Evolutionary conservation across 2,113 vertebrate genomes (phyloP).

Genomic region (Mus musculus): GRCm39 chr10:13167501-13168000

Average conservation of each 20-base stretch:
- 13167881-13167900: slow-evolving; percentile 28
- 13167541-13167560: slow-evolving; percentile 98
- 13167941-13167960: slow-evolving; percentile 26
- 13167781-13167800: background rate
- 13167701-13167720: slow-evolving; percentile 90
- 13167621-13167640: slow-evolving; percentile 96
- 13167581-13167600: slow-evolving; percentile 99
- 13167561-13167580: slow-evolving; percentile 98
- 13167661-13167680: slow-evolving; percentile 93
- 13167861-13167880: slow-evolving; percentile 27
- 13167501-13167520: background rate
- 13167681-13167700: slow-evolving; percentile 96
- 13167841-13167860: slow-evolving; percentile 15
- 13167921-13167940: slow-evolving; percentile 14
- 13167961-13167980: slow-evolving; percentile 14
- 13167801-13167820: background rate
- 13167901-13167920: background rate
- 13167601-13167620: slow-evolving; percentile 96
- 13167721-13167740: slow-evolving; percentile 67
- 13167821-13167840: slow-evolving; percentile 5
- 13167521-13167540: slow-evolving; percentile 86
- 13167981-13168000: background rate
- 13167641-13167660: slow-evolving; percentile 91
- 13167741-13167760: background rate
- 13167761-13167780: background rate